A percentile compares a stretch with the other conserved stretches of the same genome.
Conservation (phyloP, 2,888 invertebrate genomes). For the Mongoloraphidia duomilia region DNA sequence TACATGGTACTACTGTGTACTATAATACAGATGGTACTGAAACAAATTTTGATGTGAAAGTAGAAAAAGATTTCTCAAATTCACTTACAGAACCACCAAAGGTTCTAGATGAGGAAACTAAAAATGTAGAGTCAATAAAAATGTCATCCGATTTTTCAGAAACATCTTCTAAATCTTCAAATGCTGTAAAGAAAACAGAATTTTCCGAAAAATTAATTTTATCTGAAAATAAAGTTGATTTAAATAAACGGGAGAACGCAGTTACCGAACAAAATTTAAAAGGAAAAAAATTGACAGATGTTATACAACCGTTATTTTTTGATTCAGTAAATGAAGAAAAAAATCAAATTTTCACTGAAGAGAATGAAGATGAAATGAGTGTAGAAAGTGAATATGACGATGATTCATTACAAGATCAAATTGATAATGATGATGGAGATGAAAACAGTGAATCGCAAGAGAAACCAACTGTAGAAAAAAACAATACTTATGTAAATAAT, state of each 20-base stretch:
- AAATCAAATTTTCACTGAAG: neutral
- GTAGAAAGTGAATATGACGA: neutral
- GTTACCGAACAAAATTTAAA: too few relatives aligned
- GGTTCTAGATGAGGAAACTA: too few relatives aligned
- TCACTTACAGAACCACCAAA: too few relatives aligned
- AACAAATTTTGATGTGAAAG: neutral
- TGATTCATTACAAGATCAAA: conserved; percentile 1
- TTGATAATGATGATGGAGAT: conserved; percentile 1
- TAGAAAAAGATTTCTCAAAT: too few relatives aligned
- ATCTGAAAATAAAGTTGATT: too few relatives aligned
- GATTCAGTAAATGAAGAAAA: neutral
- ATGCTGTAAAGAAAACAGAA: too few relatives aligned
- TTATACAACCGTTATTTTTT: neutral
- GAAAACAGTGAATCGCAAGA: neutral
- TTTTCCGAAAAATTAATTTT: too few relatives aligned
- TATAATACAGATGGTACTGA: conserved; percentile 2
- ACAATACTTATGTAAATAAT: neutral
- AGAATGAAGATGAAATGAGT: neutral
- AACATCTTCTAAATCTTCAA: too few relatives aligned
- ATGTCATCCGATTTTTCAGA: too few relatives aligned
- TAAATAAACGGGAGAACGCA: too few relatives aligned
- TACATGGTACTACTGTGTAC: conserved; percentile 55
- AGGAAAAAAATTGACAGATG: too few relatives aligned
- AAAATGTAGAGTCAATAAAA: too few relatives aligned
- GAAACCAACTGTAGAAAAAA: neutral